Base-by-base conservation (phyloP, 2,113 vertebrate genomes). In the Desmodus rotundus region DNA sequence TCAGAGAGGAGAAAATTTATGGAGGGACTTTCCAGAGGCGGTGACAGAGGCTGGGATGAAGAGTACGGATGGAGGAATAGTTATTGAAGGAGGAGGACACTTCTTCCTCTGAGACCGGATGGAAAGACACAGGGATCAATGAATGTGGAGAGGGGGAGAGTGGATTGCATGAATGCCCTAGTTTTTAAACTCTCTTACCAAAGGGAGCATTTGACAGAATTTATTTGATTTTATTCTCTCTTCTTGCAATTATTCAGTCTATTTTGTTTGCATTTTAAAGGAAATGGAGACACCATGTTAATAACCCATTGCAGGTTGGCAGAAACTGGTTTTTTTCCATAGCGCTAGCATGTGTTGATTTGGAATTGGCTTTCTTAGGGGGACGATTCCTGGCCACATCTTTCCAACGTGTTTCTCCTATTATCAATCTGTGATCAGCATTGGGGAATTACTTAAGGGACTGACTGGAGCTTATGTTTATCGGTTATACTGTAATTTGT, bases 401-500 rank as follows among this genome's bases (percentile, higher is more conserved):
- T 92, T 88, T 77, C 15, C 45, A n/a, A 5, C 38, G 8, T 45
- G 52, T 65, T 89, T 76, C 43, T 92, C 36, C 3, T 50, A 67
- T 52, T 38, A 31, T 84, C 41, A 92, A 12, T 89, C 20, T 93
- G 77, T 0, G 2, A 74, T 78, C 43, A 92, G 65, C 88, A 87
- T 85, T 95, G 73, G 33, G 36, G 61, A 84, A 50, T 68, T 87
- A 45, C 54, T 91, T 43, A 50, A 80, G 77, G 63, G 68, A 67
- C 26, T 52, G 63, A 80, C 14, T 72, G 38, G 56, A 91, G n/a
- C 89, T 96, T 78, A 15, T 65, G 43, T n/a, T 87, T 89, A 68
- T 38, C 88, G 41, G 28, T 72, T 95, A 67, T 52, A 63, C 31
- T 84, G 26, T 63, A 93, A n/a, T 89, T 93, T 94, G 33, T 82